phyloP scores from a whole-genome alignment of 2,888 invertebrate species.

The Elysia crispata region DNA sequence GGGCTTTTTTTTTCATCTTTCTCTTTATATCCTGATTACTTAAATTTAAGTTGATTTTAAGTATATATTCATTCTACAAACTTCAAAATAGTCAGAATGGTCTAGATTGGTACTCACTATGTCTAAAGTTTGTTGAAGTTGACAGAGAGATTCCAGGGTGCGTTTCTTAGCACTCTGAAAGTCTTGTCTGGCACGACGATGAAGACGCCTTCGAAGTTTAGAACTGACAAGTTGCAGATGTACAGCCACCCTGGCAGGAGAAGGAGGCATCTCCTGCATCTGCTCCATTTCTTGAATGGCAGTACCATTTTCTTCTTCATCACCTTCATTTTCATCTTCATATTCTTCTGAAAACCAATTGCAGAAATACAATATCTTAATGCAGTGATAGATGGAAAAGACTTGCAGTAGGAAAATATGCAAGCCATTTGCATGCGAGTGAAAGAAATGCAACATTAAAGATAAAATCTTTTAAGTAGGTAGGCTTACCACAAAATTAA shows the following conservation, averaged over 20 bases:
- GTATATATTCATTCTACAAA: too few relatives aligned
- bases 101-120: conserved; percentile 62
- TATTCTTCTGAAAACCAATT: conserved; percentile 21
- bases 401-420: too few relatives aligned
- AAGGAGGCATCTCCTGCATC: conserved; percentile 54
- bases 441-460: too few relatives aligned
- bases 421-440: too few relatives aligned
- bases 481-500: too few relatives aligned
- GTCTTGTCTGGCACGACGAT: conserved; percentile 67
- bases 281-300: conserved; percentile 34
- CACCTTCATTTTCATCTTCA: background rate
- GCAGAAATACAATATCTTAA: background rate
- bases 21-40: background rate
- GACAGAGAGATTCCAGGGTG: conserved; percentile 67
- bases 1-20: background rate
- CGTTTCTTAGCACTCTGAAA: conserved; percentile 63
- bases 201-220: conserved; percentile 69
- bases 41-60: background rate
- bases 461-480: too few relatives aligned
- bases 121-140: conserved; percentile 69
- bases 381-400: too few relatives aligned
- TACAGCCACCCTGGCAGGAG: conserved; percentile 58
- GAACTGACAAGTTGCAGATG: conserved; percentile 56
- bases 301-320: conserved; percentile 6
- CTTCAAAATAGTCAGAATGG: too few relatives aligned